Evolutionary conservation across 2,113 vertebrate species (phyloP), one percentile per base, ranked within the genome.

Genomic region (Gymnorhina tibicen): DNA sequence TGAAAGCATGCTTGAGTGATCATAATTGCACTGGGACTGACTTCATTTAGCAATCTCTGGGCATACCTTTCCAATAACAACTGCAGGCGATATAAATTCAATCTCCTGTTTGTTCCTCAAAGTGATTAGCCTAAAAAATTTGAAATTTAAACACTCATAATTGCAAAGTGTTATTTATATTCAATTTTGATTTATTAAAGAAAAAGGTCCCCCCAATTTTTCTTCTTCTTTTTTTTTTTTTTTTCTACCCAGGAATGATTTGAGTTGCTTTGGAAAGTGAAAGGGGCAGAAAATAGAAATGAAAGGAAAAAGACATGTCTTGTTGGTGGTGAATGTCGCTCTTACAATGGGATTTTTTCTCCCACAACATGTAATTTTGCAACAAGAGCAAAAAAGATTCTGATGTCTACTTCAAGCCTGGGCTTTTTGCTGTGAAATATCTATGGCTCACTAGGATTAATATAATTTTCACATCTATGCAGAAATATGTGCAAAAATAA

Each of bases 1-100:
- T 95, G 97, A 97, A 98, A 96, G 97, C 91, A 98, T 97, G 98
- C 98, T 98, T 98, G 97, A 99, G 97, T 98, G 98, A 98, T 96
- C 94, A 91, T 98, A 99, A 98, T 98, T 99, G 98, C 98, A 42
- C 96, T 91, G 96, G 98, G 97, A 97, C 97, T 96, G 94, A 97
- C 96, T 98, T 97, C 94, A 97, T 97, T 98, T 97, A 97, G 97
- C 97, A 97, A 98, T 98, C 98, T 98, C 86, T 92, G 96, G 97
- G 95, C 97, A 97, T 97, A 97, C 98, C 97, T 97, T 98, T 98
- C 96, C 98, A 98, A 98, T 98, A 98, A 98, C 97, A 98, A 98
- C 98, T 98, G 95, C 88, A 96, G 97, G 97, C 98, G 72, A 98
- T 98, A 98, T 96, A 97, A 98, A 98, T 97, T 98, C 91, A 94